A percentile compares a stretch with the other conserved stretches of the same genome.
Conservation (phyloP, 2,113 vertebrate genomes). For the Leptobrachium leishanense region DNA sequence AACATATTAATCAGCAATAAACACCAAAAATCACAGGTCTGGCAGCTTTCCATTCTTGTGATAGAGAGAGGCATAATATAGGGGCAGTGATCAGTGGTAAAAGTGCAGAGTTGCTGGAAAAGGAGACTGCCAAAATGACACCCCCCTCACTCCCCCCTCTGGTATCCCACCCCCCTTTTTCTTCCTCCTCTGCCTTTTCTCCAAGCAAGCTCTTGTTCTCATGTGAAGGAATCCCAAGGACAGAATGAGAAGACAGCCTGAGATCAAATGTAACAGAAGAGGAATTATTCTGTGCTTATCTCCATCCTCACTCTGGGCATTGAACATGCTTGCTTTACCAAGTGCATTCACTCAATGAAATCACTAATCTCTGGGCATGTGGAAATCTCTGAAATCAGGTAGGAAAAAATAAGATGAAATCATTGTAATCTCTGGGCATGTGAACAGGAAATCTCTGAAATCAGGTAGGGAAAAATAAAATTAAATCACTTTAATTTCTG, state of each 20-base stretch:
- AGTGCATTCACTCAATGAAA: constrained; percentile 1
- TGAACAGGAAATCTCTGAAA: too few relatives aligned
- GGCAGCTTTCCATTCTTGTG: constrained; percentile 10
- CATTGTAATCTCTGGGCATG: too few relatives aligned
- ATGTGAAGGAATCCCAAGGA: constrained; percentile 22
- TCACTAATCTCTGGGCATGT: background rate
- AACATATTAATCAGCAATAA: background rate
- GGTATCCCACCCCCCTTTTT: constrained; percentile 10
- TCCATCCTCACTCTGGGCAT: background rate
- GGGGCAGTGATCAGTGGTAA: constrained; percentile 12
- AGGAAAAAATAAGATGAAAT: background rate
- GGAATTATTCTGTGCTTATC: background rate
- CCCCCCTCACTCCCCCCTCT: background rate
- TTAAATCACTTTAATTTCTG: too few relatives aligned
- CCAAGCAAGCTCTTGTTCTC: constrained; percentile 25
- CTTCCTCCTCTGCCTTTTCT: constrained; percentile 16
- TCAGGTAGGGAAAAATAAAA: too few relatives aligned
- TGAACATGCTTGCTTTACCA: background rate
- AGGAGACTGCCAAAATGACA: constrained; percentile 17
- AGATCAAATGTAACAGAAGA: background rate
- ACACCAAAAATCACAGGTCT: constrained; percentile 13
- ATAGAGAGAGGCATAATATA: constrained; percentile 28
- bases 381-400: background rate
- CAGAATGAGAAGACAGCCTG: background rate
- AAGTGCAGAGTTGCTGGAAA: constrained; percentile 32